Evolutionary conservation across 2,797 vertebrate species (phyloP).

Genomic region (Neosalanx taihuensis): DNA sequence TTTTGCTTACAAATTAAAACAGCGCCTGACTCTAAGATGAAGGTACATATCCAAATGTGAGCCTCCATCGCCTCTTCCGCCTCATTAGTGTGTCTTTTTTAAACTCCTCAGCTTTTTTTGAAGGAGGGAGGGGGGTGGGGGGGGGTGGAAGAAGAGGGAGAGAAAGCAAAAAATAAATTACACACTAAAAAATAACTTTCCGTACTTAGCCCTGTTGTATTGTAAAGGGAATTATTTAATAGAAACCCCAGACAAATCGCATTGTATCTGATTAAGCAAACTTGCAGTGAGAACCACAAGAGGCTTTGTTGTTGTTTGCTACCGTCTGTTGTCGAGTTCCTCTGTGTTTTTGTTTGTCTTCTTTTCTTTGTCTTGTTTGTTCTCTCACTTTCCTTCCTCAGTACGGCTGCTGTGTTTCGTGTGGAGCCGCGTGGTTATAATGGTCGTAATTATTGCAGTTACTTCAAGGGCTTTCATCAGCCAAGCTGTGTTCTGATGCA

Average conservation of each 20-base stretch:
- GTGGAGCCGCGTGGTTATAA: slow-evolving; percentile 47
- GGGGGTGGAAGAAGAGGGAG: neutral
- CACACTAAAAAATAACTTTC: slow-evolving; percentile 28
- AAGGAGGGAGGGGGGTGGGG: slow-evolving; percentile 17
- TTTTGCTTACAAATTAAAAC: slow-evolving; percentile 78
- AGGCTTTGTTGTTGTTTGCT: slow-evolving; percentile 52
- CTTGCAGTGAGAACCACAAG: slow-evolving; percentile 60
- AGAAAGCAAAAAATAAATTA: no score
- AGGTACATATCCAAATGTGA: slow-evolving; percentile 71
- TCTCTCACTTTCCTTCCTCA: neutral
- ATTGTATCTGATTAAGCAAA: slow-evolving; percentile 72
- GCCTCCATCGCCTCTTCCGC: slow-evolving; percentile 58
- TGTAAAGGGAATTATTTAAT: slow-evolving; percentile 63
- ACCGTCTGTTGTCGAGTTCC: slow-evolving; percentile 41
- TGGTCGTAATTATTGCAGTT: slow-evolving; percentile 59
- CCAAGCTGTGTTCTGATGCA: slow-evolving; percentile 23
- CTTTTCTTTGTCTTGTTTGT: slow-evolving; percentile 4
- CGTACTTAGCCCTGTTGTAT: slow-evolving; percentile 51
- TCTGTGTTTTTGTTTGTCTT: slow-evolving; percentile 33
- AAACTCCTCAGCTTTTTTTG: slow-evolving; percentile 52
- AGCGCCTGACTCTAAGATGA: slow-evolving; percentile 73
- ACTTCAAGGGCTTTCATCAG: slow-evolving; percentile 49
- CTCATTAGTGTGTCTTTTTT: slow-evolving; percentile 69
- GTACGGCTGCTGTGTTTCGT: slow-evolving; percentile 24
- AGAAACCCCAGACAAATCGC: slow-evolving; percentile 66